Base-by-base conservation (phyloP, 2,888 invertebrate genomes). In the Linnaemya tessellans region DNA sequence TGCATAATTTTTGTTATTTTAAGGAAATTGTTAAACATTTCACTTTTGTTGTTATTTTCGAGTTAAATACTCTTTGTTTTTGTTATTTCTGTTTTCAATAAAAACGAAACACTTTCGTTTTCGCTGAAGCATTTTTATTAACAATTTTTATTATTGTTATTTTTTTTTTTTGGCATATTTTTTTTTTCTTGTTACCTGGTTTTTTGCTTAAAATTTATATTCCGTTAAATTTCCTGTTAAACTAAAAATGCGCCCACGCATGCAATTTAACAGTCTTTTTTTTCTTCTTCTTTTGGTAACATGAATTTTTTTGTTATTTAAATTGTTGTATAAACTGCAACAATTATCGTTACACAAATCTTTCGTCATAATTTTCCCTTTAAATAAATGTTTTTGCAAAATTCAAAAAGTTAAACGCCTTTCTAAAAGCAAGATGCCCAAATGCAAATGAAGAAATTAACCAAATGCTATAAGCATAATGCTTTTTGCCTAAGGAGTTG, bases 191-290 rank as follows among this genome's bases (percentile, higher is more conserved):
- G 3, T 38, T 38, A 1, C n/a, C 35, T 60, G 41, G 30, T 5
- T 38, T 79, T 70, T 70, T 71, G 43, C 54, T 79, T 15, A 22
- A 65, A 84, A 77, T 68, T 79, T 68, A 62, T 79, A 79, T 79
- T 79, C 68, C 64, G 41, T 74, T 70, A 79, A 84, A 65, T 85
- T 85, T 85, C 85, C 85, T 85, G 85, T 85, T 85, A 85, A 85
- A 85, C 82, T 82, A 79, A 74, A 85, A 85, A 85, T 85, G 81
- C 85, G 64, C 85, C 85, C 85, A 85, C 85, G 85, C 85, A 85
- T 85, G 85, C 85, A 85, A 85, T 85, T 70, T 82, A 11, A 70
- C 25, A 38, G 51, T 73, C 62, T 79, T 30, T 70, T 68, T 79
- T 30, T 70, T 79, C 68, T 60, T 71, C 0, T 51, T 11, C 38